A percentile compares a stretch with the other conserved stretches of the same genome.
Evolutionary conservation across 2,888 invertebrate genomes (phyloP).

Genomic region (Caenorhabditis doughertyi): DNA sequence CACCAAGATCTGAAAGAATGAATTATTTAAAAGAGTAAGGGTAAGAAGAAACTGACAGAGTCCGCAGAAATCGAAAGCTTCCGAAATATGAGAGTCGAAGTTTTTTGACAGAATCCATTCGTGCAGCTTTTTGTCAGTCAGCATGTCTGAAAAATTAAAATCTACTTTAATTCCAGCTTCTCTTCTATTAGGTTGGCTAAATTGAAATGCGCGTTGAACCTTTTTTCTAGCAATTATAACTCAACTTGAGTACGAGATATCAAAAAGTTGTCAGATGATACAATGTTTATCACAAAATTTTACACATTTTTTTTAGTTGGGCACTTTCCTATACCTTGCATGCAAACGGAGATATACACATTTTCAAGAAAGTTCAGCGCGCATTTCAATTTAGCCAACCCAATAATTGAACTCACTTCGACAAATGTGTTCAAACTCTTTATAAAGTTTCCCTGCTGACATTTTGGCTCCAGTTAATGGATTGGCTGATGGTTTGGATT

Average conservation of each 20-base stretch:
- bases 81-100: constrained; percentile 56
- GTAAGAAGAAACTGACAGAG: constrained; percentile 37
- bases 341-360: too few species aligned
- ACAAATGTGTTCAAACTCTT: constrained; percentile 54
- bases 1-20: constrained; percentile 44
- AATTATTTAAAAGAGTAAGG: not conserved
- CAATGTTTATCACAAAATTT: too few species aligned
- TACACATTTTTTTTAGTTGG: too few species aligned
- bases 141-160: constrained; percentile 43
- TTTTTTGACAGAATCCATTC: constrained; percentile 34
- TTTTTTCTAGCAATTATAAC: too few species aligned
- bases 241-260: too few species aligned
- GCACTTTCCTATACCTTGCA: too few species aligned
- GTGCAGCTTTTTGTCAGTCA: constrained; percentile 52
- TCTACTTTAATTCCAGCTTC: too few species aligned
- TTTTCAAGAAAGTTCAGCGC: not conserved
- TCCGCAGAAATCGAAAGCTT: constrained; percentile 63
- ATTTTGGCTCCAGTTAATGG: constrained; percentile 20
- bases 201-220: too few species aligned
- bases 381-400: too few species aligned
- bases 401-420: constrained; percentile 31
- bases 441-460: constrained; percentile 4
- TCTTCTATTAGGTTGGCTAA: too few species aligned
- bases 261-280: too few species aligned
- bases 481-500: not conserved